A percentile compares a stretch with the other conserved stretches of the same genome.
phyloP scores from a whole-genome alignment of 1,140 invertebrate genomes.

The Protaetia brevitarsis region DNA sequence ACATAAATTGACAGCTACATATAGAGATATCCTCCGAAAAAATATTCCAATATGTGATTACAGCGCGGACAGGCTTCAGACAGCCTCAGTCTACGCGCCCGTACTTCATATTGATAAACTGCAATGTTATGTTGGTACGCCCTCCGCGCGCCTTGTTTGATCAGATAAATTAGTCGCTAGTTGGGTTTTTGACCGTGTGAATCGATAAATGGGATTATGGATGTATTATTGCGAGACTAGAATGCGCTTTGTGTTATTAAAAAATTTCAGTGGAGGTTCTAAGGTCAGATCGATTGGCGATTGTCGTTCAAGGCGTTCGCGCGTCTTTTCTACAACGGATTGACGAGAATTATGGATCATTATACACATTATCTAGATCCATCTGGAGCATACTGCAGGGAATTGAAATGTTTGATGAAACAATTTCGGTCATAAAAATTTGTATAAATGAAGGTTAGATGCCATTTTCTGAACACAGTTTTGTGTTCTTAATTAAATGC shows the following conservation, averaged over 20 bases:
- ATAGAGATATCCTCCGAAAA: constrained; percentile 39
- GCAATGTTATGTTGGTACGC: constrained; percentile 38
- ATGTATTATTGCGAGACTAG: constrained; percentile 33
- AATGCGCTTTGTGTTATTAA: constrained; percentile 20
- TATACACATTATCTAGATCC: not conserved
- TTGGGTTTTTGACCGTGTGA: constrained; percentile 44
- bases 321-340: constrained; percentile 7
- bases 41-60: constrained; percentile 38
- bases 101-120: constrained; percentile 27
- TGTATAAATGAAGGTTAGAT: too few relatives aligned
- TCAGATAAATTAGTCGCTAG: constrained; percentile 41
- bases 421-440: too few relatives aligned
- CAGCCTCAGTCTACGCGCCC: not conserved
- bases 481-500: too few relatives aligned
- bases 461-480: too few relatives aligned
- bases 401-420: too few relatives aligned
- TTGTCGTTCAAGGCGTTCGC: not conserved
- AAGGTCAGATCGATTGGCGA: constrained; percentile 20
- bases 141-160: constrained; percentile 36
- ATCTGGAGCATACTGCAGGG: too few relatives aligned
- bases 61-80: constrained; percentile 22
- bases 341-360: not conserved
- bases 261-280: constrained; percentile 6
- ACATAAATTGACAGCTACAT: constrained; percentile 43
- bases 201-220: constrained; percentile 42